Evolutionary conservation across 2,113 vertebrate species (phyloP).

Genomic region (Bettongia penicillata): DNA sequence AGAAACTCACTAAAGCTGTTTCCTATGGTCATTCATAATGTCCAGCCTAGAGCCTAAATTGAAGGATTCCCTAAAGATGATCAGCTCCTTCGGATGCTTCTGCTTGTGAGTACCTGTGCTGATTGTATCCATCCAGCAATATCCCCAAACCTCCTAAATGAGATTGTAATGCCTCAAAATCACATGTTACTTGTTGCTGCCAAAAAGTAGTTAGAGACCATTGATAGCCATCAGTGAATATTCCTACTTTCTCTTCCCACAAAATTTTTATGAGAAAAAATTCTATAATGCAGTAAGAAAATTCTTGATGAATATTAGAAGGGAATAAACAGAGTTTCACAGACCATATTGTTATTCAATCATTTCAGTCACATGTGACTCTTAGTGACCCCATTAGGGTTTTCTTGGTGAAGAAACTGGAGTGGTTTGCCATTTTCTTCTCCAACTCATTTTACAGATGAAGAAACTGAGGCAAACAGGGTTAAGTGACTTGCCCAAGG

Average conservation of each 20-base stretch:
- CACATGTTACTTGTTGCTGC: background rate
- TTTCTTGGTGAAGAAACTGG: background rate
- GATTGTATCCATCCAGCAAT: background rate
- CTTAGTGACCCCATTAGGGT: background rate
- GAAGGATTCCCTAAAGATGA: background rate
- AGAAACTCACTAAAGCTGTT: background rate
- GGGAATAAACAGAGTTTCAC: background rate
- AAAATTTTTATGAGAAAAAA: background rate
- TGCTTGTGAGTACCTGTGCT: background rate
- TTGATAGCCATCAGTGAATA: background rate
- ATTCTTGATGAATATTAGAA: background rate
- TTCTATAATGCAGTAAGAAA: background rate
- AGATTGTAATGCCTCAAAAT: background rate
- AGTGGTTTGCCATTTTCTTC: background rate
- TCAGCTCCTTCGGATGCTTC: background rate
- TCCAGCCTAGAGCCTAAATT: background rate
- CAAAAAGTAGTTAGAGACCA: background rate
- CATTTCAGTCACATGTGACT: background rate
- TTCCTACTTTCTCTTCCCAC: background rate
- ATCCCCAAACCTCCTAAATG: background rate
- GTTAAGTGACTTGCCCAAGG: background rate
- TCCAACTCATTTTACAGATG: background rate
- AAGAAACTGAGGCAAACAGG: background rate
- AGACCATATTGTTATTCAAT: background rate
- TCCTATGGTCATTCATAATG: background rate